Evolutionary conservation across 2,113 vertebrate genomes (phyloP).

Genomic region (Himantopus leucocephalus): DNA sequence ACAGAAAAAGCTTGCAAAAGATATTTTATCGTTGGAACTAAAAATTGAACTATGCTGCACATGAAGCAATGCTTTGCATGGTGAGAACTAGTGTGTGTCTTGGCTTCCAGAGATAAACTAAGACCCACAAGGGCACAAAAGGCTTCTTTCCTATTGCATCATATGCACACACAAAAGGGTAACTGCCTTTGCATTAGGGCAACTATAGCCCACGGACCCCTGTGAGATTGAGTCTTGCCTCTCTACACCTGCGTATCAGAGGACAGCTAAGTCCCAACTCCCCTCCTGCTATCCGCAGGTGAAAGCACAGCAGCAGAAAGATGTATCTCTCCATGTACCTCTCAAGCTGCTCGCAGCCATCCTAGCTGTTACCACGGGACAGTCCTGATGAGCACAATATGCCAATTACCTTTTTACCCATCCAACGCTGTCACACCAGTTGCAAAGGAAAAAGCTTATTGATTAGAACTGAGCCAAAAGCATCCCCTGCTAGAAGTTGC

Average conservation of each 20-base stretch:
- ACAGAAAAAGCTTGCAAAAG: not conserved
- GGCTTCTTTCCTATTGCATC: not conserved
- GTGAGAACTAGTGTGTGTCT: not conserved
- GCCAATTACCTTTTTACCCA: not conserved
- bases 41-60: not conserved
- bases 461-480: not conserved
- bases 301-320: not conserved
- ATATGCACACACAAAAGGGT: not conserved
- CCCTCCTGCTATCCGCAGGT: not conserved
- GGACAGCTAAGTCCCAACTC: not conserved
- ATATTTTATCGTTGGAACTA: not conserved
- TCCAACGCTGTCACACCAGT: not conserved
- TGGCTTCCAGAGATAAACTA: not conserved
- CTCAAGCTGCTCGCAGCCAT: not conserved
- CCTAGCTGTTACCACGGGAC: not conserved
- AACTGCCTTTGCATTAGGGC: not conserved
- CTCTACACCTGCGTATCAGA: not conserved
- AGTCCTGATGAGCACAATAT: not conserved
- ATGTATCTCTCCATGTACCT: not conserved
- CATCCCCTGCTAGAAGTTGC: not conserved
- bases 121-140: not conserved
- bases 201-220: not conserved
- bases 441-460: not conserved
- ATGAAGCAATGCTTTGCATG: not conserved
- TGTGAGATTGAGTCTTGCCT: not conserved